A percentile compares a stretch with the other conserved stretches of the same genome.
Evolutionary conservation across 2,888 invertebrate species (phyloP).

Genomic region (Hirtodrosophila alboralis): DNA sequence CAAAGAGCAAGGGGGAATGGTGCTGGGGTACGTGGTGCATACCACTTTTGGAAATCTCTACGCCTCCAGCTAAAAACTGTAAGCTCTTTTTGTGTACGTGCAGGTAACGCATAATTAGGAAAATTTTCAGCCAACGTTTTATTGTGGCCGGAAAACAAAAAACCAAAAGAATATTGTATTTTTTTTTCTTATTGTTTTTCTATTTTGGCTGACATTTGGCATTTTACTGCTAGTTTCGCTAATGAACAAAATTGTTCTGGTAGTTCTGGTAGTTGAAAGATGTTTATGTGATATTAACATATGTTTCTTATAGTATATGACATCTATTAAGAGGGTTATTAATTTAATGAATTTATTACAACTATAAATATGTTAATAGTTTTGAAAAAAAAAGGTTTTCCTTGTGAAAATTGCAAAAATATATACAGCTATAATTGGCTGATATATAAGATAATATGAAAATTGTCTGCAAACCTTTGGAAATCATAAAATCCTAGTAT

Average conservation of each 20-base stretch:
- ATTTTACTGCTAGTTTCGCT: slow-evolving; percentile 21
- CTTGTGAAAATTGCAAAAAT: too few species aligned
- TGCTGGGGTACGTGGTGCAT: slow-evolving; percentile 16
- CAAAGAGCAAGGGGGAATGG: too few species aligned
- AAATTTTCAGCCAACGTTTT: slow-evolving; percentile 54
- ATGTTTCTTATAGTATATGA: too few species aligned
- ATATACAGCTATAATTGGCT: too few species aligned
- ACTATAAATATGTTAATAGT: too few species aligned
- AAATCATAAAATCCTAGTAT: too few species aligned
- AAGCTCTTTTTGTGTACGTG: slow-evolving; percentile 49
- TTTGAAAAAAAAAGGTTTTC: too few species aligned
- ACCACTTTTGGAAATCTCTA: slow-evolving; percentile 46
- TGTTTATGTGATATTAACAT: too few species aligned
- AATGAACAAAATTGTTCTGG: slow-evolving; percentile 25
- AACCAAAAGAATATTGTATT: slow-evolving; percentile 3
- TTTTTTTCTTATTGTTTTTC: neutral
- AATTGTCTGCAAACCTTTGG: too few species aligned
- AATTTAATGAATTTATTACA: too few species aligned
- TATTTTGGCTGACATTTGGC: slow-evolving; percentile 1
- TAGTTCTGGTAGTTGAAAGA: neutral
- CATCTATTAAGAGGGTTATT: too few species aligned
- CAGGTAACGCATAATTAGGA: slow-evolving; percentile 75
- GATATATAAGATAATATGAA: too few species aligned
- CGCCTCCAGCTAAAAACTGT: neutral
- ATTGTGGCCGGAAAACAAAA: slow-evolving; percentile 37